Base-by-base conservation (phyloP, 2,888 invertebrate species). In the Pristionchus entomophagus region DNA sequence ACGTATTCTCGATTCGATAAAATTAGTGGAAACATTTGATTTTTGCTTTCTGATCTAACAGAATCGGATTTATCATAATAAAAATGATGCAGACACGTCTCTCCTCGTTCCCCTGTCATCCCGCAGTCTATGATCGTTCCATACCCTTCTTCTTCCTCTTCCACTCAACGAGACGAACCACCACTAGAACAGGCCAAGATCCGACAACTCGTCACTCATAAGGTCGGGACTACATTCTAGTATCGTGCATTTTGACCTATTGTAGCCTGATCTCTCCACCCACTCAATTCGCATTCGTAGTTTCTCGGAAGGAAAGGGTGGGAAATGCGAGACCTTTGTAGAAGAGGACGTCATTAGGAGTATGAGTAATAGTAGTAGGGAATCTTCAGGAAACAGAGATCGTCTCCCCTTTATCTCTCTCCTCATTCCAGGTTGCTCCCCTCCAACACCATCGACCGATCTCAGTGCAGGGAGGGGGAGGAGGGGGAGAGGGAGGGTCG, bases 391-490 rank as follows among this genome's bases (percentile, higher is more conserved):
- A n/a, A n/a, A n/a, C n/a, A n/a, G n/a, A n/a, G n/a, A n/a, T n/a
- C n/a, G n/a, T n/a, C n/a, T n/a, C n/a, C n/a, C n/a, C n/a, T n/a
- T n/a, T n/a, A 56, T 56, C 14, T 22, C 5, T 56, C 56, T 41
- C 22, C 56, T 38, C 14, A 19, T 86, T 88, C 82, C 53, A 90
- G 89, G 91, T 93, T 22, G 92, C 91, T 38, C 93, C 93, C 1
- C 88, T 93, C 32, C 93, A 92, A 87, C 93, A 92, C 83, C 92
- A 93, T 86, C 91, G 92, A 4, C 93, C 93, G 17, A 91, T 93
- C 86, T 92, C 85, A 12, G 85, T 73, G 49, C 65, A 69, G 69
- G 35, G 38, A 4, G 35, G 17, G 29, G 62, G 53, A 10, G 69
- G 32, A 10, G 82, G 26, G n/a, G 51, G 84, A 10, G 4, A 49